These are phyloP conservation scores for pig (Sus scrofa) DNA, from an alignment of 2,113 vertebrate species.

Conservation along the genomic window T2T-Sscrofa CM000819.6:118589001-118589500, in stretches of 20 bases:
- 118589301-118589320: constrained; percentile 57
- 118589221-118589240: neutral
- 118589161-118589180: constrained; percentile 74
- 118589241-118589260: constrained; percentile 65
- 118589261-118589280: constrained; percentile 77
- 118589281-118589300: constrained; percentile 8
- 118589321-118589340: neutral
- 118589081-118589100: constrained; percentile 72
- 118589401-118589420: constrained; percentile 61
- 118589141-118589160: constrained; percentile 80
- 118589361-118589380: constrained; percentile 10
- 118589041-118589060: constrained; percentile 70
- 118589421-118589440: constrained; percentile 59
- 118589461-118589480: neutral
- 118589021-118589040: constrained; percentile 62
- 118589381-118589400: constrained; percentile 53
- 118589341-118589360: constrained; percentile 68
- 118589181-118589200: too few relatives aligned
- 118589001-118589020: constrained; percentile 71
- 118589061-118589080: constrained; percentile 71
- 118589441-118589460: constrained; percentile 34
- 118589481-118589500: constrained; percentile 60
- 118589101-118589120: constrained; percentile 80
- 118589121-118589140: constrained; percentile 77
- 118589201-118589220: neutral